These are phyloP conservation scores for Periophthalmodon schlosseri DNA, from an alignment of 2,113 vertebrate species.

Conservation along the genomic window DNA sequence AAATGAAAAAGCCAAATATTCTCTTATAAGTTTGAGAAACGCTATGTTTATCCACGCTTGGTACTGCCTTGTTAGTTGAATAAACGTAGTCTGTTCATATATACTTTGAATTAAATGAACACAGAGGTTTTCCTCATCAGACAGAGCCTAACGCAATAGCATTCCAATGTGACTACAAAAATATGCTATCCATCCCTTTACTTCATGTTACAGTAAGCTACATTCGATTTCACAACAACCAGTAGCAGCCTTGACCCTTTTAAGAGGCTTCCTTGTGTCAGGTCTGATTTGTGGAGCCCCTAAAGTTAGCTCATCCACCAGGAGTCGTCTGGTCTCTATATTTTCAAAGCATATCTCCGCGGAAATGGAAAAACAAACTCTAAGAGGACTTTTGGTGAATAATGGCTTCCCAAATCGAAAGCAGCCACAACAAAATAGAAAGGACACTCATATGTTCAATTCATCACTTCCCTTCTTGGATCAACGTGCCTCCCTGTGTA, in stretches of 20 bases:
- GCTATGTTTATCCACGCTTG: no score
- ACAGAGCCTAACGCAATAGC: background rate
- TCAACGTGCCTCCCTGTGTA: slow-evolving; percentile 1
- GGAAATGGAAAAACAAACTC: slow-evolving; percentile 48
- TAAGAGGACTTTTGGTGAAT: slow-evolving; percentile 17
- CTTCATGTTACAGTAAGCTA: background rate
- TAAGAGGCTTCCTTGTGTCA: slow-evolving; percentile 35
- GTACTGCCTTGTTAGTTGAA: no score
- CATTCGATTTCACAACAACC: slow-evolving; percentile 34
- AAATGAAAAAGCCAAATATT: no score
- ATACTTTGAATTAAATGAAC: background rate
- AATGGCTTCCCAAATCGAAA: slow-evolving; percentile 29
- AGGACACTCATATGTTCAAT: slow-evolving; percentile 31
- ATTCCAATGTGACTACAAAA: background rate
- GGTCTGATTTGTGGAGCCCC: slow-evolving; percentile 49
- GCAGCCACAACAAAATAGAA: slow-evolving; percentile 19
- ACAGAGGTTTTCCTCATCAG: background rate
- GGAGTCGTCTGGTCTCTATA: slow-evolving; percentile 30
- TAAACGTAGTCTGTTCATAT: background rate
- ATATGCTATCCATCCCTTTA: slow-evolving; percentile 32
- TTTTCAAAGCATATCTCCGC: slow-evolving; percentile 43
- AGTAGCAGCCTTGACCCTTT: slow-evolving; percentile 21
- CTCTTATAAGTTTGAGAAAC: no score
- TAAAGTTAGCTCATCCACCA: slow-evolving; percentile 54
- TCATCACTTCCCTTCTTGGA: slow-evolving; percentile 31